Evolutionary conservation across 2,113 vertebrate species (phyloP), one percentile per base, ranked within the genome.

Genomic region (Otus sunia): DNA sequence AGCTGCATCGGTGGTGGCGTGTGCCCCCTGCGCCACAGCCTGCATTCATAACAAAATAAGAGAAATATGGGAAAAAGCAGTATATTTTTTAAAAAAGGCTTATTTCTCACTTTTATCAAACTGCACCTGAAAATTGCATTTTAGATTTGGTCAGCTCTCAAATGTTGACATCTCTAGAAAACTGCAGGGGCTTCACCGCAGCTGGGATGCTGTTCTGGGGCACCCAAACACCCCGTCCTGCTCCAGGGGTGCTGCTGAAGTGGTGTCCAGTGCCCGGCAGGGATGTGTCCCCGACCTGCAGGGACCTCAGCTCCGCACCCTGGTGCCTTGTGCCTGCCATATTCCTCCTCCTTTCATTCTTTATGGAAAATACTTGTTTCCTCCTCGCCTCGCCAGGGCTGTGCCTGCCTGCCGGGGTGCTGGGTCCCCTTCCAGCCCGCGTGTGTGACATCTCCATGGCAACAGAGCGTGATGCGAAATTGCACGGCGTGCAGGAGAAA

Each of bases 401-500:
- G 75, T 27, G 36, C 73, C 39, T 36, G 64, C 27, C 77, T 59
- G 59, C 64, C 5, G 5, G 67, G 90, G 86, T 56, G 92, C 95
- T 82, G 4, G 22, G 76, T 74, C 56, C 92, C 76, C 72, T 82
- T 67, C 80, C 88, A 86, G 82, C 79, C 90, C 21, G 8, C 7
- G 27, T 27, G 3, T 94, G 94, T 96, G 93, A 56, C 94, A 93
- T 86, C 87, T 77, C 93, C 75, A 47, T 86, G 93, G 92, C 36
- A 85, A 90, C 93, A 86, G 72, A 76, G 47, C 9, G 1, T 36
- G 91, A 66, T 92, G 85, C 19, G 37, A 78, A 62, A 62, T 34
- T 66, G 71, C 77, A n/a, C 2, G 19, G 67, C 41, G 49, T 12
- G 34, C 67, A 52, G 8, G 21, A 90, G 78, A 59, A 67, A 58